Conservation (phyloP, 2,888 invertebrate species). For the Drosophila borborema region DNA sequence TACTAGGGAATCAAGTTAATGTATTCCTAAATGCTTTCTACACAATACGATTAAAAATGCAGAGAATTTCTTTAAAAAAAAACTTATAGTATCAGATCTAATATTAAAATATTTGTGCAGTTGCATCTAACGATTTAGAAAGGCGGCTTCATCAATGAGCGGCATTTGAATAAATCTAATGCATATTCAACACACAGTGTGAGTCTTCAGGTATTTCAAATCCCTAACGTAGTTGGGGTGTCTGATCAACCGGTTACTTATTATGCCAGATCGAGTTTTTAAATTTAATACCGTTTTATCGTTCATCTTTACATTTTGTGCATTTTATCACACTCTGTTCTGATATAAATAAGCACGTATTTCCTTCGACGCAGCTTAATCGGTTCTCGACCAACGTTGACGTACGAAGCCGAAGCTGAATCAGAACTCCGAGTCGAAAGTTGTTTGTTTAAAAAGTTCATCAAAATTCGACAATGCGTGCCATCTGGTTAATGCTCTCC, state of each 20-base stretch:
- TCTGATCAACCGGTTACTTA: slow-evolving; percentile 33
- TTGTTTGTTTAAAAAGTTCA: slow-evolving; percentile 19
- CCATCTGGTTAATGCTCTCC: slow-evolving; percentile 57
- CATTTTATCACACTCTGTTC: slow-evolving; percentile 7
- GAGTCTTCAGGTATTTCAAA: slow-evolving; percentile 2
- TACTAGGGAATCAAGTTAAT: neutral
- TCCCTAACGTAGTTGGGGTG: slow-evolving; percentile 3
- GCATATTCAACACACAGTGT: slow-evolving; percentile 3
- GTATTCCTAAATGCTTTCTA: neutral
- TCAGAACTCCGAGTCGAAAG: slow-evolving; percentile 36
- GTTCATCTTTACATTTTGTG: too few relatives aligned
- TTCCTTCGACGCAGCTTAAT: slow-evolving; percentile 53
- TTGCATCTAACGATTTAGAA: slow-evolving; percentile 8
- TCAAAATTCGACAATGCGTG: slow-evolving; percentile 67
- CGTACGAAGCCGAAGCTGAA: neutral
- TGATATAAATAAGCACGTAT: slow-evolving; percentile 60
- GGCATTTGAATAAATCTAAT: slow-evolving; percentile 13
- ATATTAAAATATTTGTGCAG: neutral
- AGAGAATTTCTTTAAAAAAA: neutral
- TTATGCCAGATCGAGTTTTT: slow-evolving; percentile 29
- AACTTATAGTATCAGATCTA: neutral
- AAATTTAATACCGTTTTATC: neutral
- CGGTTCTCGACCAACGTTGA: slow-evolving; percentile 36
- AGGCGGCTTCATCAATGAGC: slow-evolving; percentile 3
- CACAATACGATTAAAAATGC: neutral